Percentiles rank a stretch among this genome's conserved stretches.
phyloP scores from a whole-genome alignment of 2,797 vertebrate genomes.

The Sardinella longiceps region DNA sequence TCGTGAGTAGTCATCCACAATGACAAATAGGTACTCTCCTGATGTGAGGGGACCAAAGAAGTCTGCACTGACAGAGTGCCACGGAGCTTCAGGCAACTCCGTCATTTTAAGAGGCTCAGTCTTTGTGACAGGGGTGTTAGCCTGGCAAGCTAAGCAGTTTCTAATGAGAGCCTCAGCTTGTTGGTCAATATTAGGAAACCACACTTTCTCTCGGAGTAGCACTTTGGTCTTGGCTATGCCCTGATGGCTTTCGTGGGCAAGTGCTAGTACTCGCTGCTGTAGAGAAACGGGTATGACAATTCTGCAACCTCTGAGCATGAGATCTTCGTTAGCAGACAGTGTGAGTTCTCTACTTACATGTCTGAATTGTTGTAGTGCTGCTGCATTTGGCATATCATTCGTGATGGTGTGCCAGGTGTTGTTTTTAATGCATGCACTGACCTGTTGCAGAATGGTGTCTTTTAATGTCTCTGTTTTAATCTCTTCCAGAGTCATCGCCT shows the following conservation, averaged over 20 bases:
- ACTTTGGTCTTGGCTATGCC: neutral
- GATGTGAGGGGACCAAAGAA: constrained; percentile 31
- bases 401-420: constrained; percentile 40
- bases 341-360: constrained; percentile 40
- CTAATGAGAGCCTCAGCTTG: neutral
- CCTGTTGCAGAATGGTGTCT: constrained; percentile 35
- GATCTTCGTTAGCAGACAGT: neutral
- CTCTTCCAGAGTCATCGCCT: constrained; percentile 39
- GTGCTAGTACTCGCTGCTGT: neutral
- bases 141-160: neutral
- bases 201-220: constrained; percentile 2
- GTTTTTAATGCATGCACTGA: constrained; percentile 18
- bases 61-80: neutral
- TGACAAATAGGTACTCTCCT: constrained; percentile 28
- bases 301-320: neutral
- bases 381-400: neutral
- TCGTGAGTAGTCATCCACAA: constrained; percentile 34
- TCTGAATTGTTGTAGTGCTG: constrained; percentile 9
- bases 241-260: neutral
- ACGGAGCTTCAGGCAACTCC: neutral
- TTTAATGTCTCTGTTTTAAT: constrained; percentile 43
- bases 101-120: neutral
- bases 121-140: neutral
- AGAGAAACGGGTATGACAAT: neutral
- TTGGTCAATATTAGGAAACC: neutral